Evolutionary conservation across 1,140 invertebrate species (phyloP).

Genomic region (Helicoverpa zea): DNA sequence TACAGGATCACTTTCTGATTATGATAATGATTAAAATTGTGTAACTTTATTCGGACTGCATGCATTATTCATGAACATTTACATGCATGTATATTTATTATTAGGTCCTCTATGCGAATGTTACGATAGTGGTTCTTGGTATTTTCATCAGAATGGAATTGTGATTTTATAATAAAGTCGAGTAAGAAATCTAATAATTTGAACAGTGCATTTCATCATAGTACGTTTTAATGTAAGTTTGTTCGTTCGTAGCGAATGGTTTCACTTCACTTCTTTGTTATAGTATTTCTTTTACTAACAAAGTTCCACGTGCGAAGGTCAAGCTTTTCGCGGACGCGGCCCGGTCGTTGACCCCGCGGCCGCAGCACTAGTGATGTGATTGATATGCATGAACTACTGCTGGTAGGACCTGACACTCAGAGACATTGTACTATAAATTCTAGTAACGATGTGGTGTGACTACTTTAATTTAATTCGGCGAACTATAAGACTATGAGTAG

Average conservation of each 20-base stretch:
- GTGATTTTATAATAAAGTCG: no score
- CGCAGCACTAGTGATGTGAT: constrained; percentile 30
- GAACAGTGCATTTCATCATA: constrained; percentile 3
- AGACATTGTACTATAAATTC: background rate
- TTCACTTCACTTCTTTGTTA: constrained; percentile 3
- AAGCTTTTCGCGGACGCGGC: constrained; percentile 48
- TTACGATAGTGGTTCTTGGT: background rate
- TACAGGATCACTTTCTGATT: background rate
- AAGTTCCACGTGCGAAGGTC: constrained; percentile 47
- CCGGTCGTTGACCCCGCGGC: constrained; percentile 48
- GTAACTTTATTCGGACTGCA: background rate
- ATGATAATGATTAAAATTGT: background rate
- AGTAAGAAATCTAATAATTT: constrained; percentile 8
- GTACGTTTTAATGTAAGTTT: background rate
- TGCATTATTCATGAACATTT: background rate
- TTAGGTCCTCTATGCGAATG: background rate
- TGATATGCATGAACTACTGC: constrained; percentile 38
- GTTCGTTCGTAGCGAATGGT: background rate
- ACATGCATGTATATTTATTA: background rate
- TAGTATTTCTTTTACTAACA: constrained; percentile 2
- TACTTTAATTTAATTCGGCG: no score
- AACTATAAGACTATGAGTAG: no score
- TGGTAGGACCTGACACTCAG: background rate
- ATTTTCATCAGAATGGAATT: background rate
- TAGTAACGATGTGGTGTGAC: no score